Evolutionary conservation across 1,140 invertebrate species (phyloP).

Genomic region (Sinella curviseta): DNA sequence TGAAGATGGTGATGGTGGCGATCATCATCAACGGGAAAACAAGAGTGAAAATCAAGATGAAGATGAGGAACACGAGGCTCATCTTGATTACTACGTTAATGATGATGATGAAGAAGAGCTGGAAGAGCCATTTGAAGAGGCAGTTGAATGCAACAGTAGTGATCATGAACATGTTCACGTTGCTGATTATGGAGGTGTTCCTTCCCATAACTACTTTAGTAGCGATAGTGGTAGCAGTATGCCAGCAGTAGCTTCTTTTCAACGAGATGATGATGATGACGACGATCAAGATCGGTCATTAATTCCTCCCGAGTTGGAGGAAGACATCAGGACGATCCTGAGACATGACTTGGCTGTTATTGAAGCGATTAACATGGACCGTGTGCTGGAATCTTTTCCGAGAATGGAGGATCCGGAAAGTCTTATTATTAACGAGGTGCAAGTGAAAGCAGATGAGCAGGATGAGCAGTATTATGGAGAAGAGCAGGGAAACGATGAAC

Average conservation of each 20-base stretch:
- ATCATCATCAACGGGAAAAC: background rate
- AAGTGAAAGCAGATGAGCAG: background rate
- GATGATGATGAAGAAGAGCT: background rate
- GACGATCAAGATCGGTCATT: background rate
- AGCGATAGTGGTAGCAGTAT: background rate
- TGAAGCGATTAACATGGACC: constrained; percentile 16
- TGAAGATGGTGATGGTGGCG: background rate
- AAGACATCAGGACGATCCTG: background rate
- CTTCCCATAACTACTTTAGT: background rate
- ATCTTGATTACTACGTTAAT: background rate
- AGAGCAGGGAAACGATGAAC: background rate
- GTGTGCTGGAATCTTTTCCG: background rate
- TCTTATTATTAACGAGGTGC: background rate
- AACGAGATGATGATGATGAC: background rate
- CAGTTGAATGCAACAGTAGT: background rate
- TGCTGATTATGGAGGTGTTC: background rate
- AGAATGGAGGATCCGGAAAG: constrained; percentile 3
- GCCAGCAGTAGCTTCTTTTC: background rate
- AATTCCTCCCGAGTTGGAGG: background rate
- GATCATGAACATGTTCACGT: background rate
- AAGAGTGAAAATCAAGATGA: background rate
- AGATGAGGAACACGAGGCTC: background rate
- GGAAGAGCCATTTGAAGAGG: background rate
- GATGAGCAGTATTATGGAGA: background rate
- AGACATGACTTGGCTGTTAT: constrained; percentile 8